Evolutionary conservation across 2,113 vertebrate genomes (phyloP).

Genomic region (Pristiophorus japonicus): DNA sequence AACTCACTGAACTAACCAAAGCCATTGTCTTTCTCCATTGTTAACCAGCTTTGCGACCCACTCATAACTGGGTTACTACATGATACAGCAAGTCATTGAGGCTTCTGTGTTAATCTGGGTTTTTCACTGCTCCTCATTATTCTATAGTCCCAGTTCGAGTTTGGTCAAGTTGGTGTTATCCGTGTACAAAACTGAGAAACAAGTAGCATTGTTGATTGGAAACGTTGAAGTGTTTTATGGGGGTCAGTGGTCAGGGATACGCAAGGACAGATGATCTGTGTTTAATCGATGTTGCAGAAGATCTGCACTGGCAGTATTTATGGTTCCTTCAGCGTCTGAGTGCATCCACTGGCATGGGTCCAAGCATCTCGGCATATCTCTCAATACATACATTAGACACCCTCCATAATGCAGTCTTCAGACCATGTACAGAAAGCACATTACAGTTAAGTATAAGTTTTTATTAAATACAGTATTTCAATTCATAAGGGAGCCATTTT

Average conservation of each 20-base stretch:
- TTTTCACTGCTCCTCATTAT: neutral
- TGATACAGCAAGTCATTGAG: neutral
- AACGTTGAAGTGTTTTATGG: too few relatives aligned
- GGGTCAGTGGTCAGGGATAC: neutral
- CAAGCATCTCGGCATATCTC: neutral
- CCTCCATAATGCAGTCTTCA: neutral
- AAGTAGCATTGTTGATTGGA: neutral
- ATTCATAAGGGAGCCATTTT: conserved; percentile 5
- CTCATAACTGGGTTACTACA: neutral
- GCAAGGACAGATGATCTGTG: neutral
- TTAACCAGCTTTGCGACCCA: neutral
- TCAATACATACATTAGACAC: neutral
- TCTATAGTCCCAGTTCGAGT: neutral
- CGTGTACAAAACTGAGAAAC: neutral
- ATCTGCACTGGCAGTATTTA: neutral
- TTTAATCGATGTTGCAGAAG: neutral
- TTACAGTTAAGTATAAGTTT: neutral
- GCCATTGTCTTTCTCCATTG: neutral
- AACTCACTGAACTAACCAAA: neutral
- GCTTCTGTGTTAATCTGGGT: neutral
- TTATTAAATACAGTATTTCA: conserved; percentile 29
- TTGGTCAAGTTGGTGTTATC: neutral
- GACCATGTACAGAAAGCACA: neutral
- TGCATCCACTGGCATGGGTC: neutral
- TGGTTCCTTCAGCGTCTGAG: neutral